Base-by-base conservation (phyloP, 2,113 vertebrate genomes). In the Alligator mississippiensis region DNA sequence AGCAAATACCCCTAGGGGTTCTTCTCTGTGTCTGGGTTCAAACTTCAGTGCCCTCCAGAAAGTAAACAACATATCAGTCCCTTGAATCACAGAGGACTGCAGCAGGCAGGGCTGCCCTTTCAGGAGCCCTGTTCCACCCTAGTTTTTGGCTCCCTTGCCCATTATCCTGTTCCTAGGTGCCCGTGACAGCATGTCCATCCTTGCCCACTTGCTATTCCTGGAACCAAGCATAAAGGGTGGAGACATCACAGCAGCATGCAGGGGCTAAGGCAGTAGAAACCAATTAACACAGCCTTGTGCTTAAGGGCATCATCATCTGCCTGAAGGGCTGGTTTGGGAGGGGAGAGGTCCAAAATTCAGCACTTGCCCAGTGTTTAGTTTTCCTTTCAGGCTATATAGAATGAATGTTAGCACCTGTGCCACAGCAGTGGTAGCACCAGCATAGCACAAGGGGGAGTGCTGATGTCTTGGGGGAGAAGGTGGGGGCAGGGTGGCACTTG, bases 371-470 rank as follows among this genome's bases (percentile, higher is more conserved):
- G 77, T 47, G 3, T 34, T 3, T 38, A 21, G 59, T 25, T 55
- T 55, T 2, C 11, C 1, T 0, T 74, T 70, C 28, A 10, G 34
- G 60, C 47, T 11, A 4, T 30, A 60, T 61, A 12, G 55, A 88
- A 74, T 1, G 0, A 5, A 38, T 38, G 5, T 38, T 9, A 47
- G 47, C 47, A 47, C 47, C 47, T 47, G 47, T 9, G 7, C 47
- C 47, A 47, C 47, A 47, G 47, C 47, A 47, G 47, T 47, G 7
- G 7, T 47, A 47, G 47, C 47, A 47, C 47, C 47, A 47, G 47
- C 47, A 9, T 47, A 47, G 47, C 47, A 47, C 47, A 47, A 47
- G 7, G 7, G 47, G 47, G 47, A 47, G 47, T 47, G 47, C 47
- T 9, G 7, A 47, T 9, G 47, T 47, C 47, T 47, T 47, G 47